Conservation (phyloP, 2,797 vertebrate genomes). For the Astyanax mexicanus region DNA sequence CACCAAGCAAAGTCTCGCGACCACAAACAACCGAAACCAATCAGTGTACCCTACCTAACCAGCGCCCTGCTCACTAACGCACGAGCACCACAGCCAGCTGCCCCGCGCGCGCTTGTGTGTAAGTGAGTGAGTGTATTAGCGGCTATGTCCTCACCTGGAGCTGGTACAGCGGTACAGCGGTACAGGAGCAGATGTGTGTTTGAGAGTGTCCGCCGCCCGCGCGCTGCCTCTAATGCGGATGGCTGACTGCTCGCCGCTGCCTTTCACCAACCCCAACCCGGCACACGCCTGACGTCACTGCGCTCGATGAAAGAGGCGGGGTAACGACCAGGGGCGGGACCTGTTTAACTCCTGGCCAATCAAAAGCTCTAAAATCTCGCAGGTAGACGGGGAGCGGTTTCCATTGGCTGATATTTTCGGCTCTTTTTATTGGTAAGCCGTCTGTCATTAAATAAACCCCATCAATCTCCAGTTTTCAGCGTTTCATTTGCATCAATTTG, state of each 20-base stretch:
- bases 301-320: neutral
- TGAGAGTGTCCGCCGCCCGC: too few relatives aligned
- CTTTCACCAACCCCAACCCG: slow-evolving; percentile 51
- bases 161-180: too few relatives aligned
- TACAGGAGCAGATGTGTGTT: slow-evolving; percentile 23
- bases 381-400: slow-evolving; percentile 20
- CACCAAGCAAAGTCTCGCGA: neutral
- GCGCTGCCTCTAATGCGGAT: neutral
- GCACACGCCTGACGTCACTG: slow-evolving; percentile 56
- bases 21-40: neutral
- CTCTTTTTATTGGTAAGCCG: neutral
- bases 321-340: slow-evolving; percentile 19
- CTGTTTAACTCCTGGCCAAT: slow-evolving; percentile 25
- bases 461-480: neutral
- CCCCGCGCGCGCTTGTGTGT: neutral
- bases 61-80: neutral
- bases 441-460: neutral
- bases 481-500: too few relatives aligned
- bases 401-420: slow-evolving; percentile 32
- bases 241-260: slow-evolving; percentile 19
- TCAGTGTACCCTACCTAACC: neutral
- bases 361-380: neutral
- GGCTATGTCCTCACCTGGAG: slow-evolving; percentile 33
- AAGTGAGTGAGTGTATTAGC: neutral
- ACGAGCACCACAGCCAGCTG: neutral